Evolutionary conservation across 2,888 invertebrate genomes (phyloP), one percentile per base, ranked within the genome.

Genomic region (Pinctada fucata): DNA sequence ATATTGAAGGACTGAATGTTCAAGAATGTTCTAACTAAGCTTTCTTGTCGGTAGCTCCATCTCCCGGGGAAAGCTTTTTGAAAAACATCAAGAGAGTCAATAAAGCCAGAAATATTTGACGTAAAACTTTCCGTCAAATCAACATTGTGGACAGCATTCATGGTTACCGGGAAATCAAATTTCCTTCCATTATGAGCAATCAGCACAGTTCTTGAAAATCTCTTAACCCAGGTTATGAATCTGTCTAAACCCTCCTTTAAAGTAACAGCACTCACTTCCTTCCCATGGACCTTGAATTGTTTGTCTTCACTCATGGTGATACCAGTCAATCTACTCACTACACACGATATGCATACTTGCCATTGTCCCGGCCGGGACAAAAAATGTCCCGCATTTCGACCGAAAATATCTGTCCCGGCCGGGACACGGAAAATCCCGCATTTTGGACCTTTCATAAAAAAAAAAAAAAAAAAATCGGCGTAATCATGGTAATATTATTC

Each of bases 121-220:
- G 66, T 49, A 5, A 81, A 74, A 3, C 5, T 45, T 3, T 67
- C 50, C 3, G 31, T 2, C n/a, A 13, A n/a, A 10, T 73, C 49
- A 10, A n/a, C 52, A 10, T 68, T 58, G 63, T 31, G 10, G 6
- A 73, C n/a, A 10, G 78, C 63, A 3, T 51, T n/a, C 1, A 78
- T 50, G 0, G 79, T 47, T 10, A 82, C 74, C 2, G 79, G 76
- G 71, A 80, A 82, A 63, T 82, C 79, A 79, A 82, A 82, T 16
- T 47, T 70, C 47, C 75, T 58, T 3, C 82, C 82, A 78, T 82
- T 80, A 47, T 82, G 82, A 47, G 80, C 79, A 2, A 82, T 58
- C 13, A 76, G 58, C 5, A 76, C 31, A 3, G 75, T 77, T 66
- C 77, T 79, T 3, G 50, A 3, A 16, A 75, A 78, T 3, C 31